Evolutionary conservation across 2,113 vertebrate species (phyloP).

Genomic region (Oxygymnocypris stewartii): DNA sequence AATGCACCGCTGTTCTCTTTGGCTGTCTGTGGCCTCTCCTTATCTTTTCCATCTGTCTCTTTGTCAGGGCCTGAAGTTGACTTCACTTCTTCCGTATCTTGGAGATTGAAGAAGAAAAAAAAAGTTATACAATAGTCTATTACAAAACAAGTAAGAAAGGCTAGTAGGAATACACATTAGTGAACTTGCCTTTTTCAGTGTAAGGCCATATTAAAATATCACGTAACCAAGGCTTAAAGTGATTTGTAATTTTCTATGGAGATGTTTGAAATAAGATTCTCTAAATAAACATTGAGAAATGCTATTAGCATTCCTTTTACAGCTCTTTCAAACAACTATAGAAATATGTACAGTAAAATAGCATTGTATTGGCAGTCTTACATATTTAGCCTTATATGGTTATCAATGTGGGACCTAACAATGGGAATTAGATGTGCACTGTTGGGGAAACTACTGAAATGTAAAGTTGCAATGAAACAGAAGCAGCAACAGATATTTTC

Average conservation of each 20-base stretch:
- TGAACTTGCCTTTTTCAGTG: neutral
- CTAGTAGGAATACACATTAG: neutral
- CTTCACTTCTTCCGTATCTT: conserved; percentile 25
- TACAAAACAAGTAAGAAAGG: neutral
- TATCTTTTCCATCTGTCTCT: conserved; percentile 45
- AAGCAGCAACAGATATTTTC: neutral
- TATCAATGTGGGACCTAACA: neutral
- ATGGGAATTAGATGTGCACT: neutral
- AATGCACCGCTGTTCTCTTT: conserved; percentile 44
- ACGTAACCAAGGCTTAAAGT: neutral
- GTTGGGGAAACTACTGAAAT: neutral
- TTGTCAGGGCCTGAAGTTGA: conserved; percentile 9
- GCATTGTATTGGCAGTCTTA: neutral
- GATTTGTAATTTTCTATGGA: neutral
- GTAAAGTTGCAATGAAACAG: neutral
- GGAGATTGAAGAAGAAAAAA: neutral
- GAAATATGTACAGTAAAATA: neutral
- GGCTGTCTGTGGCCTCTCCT: neutral
- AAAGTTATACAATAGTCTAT: conserved; percentile 3
- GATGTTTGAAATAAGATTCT: conserved; percentile 12
- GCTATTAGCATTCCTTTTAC: neutral
- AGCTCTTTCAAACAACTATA: neutral
- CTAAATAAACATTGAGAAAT: neutral
- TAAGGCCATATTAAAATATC: neutral
- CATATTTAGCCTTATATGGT: neutral